Conservation (phyloP, 2,888 invertebrate genomes). For the Mactromeris polynyma region DNA sequence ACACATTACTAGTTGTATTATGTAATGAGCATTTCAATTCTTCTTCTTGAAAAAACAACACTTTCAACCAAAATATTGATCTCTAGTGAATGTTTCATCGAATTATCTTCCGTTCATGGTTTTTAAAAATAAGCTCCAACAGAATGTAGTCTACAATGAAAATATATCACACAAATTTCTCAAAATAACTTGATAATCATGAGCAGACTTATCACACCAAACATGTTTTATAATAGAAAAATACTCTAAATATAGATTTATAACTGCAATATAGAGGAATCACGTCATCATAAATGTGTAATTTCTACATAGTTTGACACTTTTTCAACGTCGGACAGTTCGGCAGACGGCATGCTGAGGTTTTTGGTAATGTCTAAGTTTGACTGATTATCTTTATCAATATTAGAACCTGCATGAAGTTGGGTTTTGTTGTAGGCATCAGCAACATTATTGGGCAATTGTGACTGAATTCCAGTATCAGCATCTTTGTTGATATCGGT, state of each 20-base stretch:
- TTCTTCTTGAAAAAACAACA: too few species aligned
- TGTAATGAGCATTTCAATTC: too few species aligned
- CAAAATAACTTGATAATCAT: neutral
- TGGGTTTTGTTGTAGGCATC: neutral
- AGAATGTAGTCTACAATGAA: neutral
- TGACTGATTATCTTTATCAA: neutral
- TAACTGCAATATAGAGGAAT: neutral
- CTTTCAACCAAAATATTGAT: too few species aligned
- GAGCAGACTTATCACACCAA: neutral
- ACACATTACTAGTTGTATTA: too few species aligned
- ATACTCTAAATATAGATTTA: slow-evolving; percentile 6
- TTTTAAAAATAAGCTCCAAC: neutral
- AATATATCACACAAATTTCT: neutral
- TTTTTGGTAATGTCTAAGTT: neutral
- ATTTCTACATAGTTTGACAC: neutral
- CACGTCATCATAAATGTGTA: slow-evolving; percentile 4
- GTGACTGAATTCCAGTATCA: neutral
- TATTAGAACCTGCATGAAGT: neutral
- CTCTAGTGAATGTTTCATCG: too few species aligned
- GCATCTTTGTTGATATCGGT: neutral
- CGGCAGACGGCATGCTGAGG: neutral
- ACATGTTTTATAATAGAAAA: slow-evolving; percentile 9
- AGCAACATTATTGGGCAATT: neutral
- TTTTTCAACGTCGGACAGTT: neutral
- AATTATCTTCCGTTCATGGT: too few species aligned